Base-by-base conservation (phyloP, 2,113 vertebrate genomes). In the Donacobius atricapilla region DNA sequence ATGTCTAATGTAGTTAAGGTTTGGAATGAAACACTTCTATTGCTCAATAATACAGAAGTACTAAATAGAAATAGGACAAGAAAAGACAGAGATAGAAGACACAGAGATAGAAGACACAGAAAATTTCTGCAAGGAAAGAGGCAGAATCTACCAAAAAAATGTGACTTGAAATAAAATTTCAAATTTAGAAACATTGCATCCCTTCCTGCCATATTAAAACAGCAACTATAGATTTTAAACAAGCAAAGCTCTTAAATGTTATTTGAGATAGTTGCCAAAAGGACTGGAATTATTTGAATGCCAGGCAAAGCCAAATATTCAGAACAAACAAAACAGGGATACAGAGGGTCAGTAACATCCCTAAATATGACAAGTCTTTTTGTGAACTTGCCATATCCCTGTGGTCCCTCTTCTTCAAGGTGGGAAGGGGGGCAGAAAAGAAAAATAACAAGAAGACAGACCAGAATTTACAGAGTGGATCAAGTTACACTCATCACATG, bases 401-500 rank as follows among this genome's bases (percentile, higher is more conserved):
- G 12, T 15, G 15, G 17, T 23, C 42, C 54, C n/a, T 56, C 19
- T 39, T 35, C 30, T 63, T 82, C 13, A 22, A 40, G 30, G 4
- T n/a, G 12, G 9, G 1, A 5, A 11, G 33, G 10, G 9, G 63
- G 15, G 50, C n/a, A n/a, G n/a, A n/a, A 47, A 39, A 47, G 6
- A 40, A 66, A 66, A 87, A 40, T 1, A 60, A 53, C 3, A 66
- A 53, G 20, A 57, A 89, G 60, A 81, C 23, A 84, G 65, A 66
- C 2, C 20, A 56, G 10, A 64, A 42, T 37, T 72, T 44, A 78
- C 4, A 76, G 45, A 79, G 23, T 22, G 20, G 12, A 64, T 69
- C 11, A 47, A 85, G 31, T 47, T 63, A 66, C 0, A 2, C 25
- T 40, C 3, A 3, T 44, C 37, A 64, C 0, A 0, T 21, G 27